Conservation (phyloP, 2,797 vertebrate species). For the Lagodon rhomboides region DNA sequence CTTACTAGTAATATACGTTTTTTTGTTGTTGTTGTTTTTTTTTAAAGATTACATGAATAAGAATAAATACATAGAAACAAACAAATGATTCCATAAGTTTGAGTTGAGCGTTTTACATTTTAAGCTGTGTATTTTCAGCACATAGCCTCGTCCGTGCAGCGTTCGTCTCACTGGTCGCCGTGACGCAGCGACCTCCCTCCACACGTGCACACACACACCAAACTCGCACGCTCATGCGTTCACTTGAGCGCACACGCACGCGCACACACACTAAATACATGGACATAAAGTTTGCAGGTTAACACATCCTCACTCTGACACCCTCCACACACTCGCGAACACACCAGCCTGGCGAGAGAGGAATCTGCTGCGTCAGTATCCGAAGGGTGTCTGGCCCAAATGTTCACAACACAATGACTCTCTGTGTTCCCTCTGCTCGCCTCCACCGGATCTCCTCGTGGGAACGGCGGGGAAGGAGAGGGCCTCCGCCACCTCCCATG, state of each 20-base stretch:
- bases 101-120: slow-evolving; percentile 42
- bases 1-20: slow-evolving; percentile 43
- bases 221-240: slow-evolving; percentile 11
- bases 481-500: slow-evolving; percentile 5
- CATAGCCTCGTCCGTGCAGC: slow-evolving; percentile 12
- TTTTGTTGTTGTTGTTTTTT: too few relatives aligned
- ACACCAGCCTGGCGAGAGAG: slow-evolving; percentile 8
- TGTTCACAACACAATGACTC: slow-evolving; percentile 53
- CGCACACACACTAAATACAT: slow-evolving; percentile 1
- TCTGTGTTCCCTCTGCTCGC: slow-evolving; percentile 49
- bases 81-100: slow-evolving; percentile 39
- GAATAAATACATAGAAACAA: slow-evolving; percentile 76
- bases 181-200: slow-evolving; percentile 31
- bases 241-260: neutral
- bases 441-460: slow-evolving; percentile 37
- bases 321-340: neutral
- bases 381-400: slow-evolving; percentile 42
- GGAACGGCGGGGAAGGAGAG: slow-evolving; percentile 28
- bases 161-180: slow-evolving; percentile 24
- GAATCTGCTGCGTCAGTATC: slow-evolving; percentile 54
- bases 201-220: neutral
- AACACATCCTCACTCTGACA: slow-evolving; percentile 10
- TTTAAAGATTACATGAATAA: slow-evolving; percentile 47
- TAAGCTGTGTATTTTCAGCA: slow-evolving; percentile 41
- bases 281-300: slow-evolving; percentile 29